A percentile compares a stretch with the other conserved stretches of the same genome.
These are phyloP conservation scores for Mionectes olivaceus DNA, from an alignment of 2,797 vertebrate genomes.

Conservation along the genomic window DNA sequence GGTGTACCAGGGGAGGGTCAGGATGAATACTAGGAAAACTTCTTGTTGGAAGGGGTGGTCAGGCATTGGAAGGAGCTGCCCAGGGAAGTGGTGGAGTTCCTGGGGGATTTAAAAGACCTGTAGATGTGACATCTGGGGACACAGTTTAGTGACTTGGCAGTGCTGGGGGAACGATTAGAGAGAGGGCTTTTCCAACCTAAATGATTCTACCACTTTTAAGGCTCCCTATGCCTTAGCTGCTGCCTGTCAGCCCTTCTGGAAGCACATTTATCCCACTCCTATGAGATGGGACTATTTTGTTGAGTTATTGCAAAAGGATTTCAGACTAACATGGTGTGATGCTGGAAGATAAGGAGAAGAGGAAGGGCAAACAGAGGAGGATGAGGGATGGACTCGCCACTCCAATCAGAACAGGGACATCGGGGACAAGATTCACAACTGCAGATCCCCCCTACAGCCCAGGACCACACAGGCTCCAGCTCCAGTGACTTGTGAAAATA, in stretches of 20 bases:
- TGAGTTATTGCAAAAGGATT: background rate
- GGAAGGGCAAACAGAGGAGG: background rate
- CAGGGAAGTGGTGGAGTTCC: background rate
- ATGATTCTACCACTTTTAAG: background rate
- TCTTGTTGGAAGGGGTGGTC: background rate
- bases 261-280: background rate
- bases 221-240: background rate
- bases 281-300: background rate
- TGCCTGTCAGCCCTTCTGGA: background rate
- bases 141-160: background rate
- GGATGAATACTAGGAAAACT: accelerated
- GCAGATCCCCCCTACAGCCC: background rate
- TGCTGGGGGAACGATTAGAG: background rate
- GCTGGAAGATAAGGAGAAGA: background rate
- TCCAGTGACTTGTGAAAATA: constrained; percentile 31
- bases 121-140: background rate
- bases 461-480: constrained; percentile 31
- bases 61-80: background rate
- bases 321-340: accelerated
- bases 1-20: background rate
- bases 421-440: background rate
- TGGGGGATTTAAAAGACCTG: background rate
- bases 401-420: background rate
- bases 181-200: background rate
- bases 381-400: background rate